Base-by-base conservation (phyloP, 2,888 invertebrate species). In the Byasa hedistus region DNA sequence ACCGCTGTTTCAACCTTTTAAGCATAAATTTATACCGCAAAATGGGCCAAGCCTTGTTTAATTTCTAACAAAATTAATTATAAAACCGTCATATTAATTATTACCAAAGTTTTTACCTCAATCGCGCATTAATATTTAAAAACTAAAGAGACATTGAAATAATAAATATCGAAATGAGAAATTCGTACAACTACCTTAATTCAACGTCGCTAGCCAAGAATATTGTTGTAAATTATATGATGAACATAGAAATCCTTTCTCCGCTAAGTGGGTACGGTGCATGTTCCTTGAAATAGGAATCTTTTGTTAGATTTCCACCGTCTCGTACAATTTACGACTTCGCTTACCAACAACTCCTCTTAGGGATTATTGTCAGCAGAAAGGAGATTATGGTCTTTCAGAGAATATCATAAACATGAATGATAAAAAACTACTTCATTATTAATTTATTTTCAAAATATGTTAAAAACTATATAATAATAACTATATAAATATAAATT, bases 191-290 rank as follows among this genome's bases (percentile, higher is more conserved):
- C 48, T 48, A n/a, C 48, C 48, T 44, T n/a, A n/a, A 48, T 48
- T n/a, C n/a, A 48, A 48, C n/a, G 48, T 48, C 5, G n/a, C 48
- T 19, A 48, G n/a, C n/a, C n/a, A 48, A 48, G 48, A 48, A 48
- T 48, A 48, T 48, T 48, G n/a, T 17, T 51, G 60, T 60, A 54
- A 54, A 54, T 54, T 54, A 23, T 54, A 54, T 23, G 15, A 54
- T 54, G 52, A n/a, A 61, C 61, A 61, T 55, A 61, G 61, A 61
- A 61, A 61, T 55, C 61, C 55, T 61, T 55, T 61, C 55, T 55
- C 55, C 36, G 21, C 39, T 55, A 52, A 61, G 61, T 61, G 61
- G 52, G 36, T 23, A 24, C 23, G 10, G 55, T 61, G 54, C 61
- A 61, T 61, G 36, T 36, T 39, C 55, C 24, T 10, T 52, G 55